These are phyloP conservation scores for Rhabdornis inornatus DNA, from an alignment of 2,113 vertebrate genomes.

Conservation along the genomic window DNA sequence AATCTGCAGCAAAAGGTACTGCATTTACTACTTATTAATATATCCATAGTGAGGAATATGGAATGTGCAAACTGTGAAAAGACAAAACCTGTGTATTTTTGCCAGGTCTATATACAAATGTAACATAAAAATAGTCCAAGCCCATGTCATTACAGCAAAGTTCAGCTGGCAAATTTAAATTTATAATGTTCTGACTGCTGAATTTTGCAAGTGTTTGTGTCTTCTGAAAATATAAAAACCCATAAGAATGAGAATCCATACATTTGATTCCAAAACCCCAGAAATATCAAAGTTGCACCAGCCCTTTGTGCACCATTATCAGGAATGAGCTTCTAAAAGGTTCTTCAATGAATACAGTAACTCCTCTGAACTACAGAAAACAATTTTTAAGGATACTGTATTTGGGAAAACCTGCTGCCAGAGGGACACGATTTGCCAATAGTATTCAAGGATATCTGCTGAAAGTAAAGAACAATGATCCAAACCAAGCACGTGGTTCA, in stretches of 20 bases:
- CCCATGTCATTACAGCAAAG: background rate
- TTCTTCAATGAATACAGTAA: background rate
- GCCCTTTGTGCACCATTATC: background rate
- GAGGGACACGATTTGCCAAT: background rate
- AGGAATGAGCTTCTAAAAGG: background rate
- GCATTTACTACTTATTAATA: background rate
- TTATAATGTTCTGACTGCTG: background rate
- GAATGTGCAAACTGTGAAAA: background rate
- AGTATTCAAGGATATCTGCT: background rate
- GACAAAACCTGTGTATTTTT: background rate
- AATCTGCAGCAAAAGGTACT: background rate
- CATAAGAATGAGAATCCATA: background rate
- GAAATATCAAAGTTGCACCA: background rate
- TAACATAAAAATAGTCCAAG: background rate
- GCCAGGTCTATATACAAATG: background rate
- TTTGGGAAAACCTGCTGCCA: background rate
- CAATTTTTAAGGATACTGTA: background rate
- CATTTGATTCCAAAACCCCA: background rate
- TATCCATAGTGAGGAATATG: background rate
- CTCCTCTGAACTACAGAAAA: background rate
- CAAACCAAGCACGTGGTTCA: background rate
- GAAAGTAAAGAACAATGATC: background rate
- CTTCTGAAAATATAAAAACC: background rate
- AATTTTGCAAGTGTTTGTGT: background rate
- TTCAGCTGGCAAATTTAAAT: background rate